phyloP scores from a whole-genome alignment of 2,113 vertebrate genomes.

The Chlorodrepanis virens region DNA sequence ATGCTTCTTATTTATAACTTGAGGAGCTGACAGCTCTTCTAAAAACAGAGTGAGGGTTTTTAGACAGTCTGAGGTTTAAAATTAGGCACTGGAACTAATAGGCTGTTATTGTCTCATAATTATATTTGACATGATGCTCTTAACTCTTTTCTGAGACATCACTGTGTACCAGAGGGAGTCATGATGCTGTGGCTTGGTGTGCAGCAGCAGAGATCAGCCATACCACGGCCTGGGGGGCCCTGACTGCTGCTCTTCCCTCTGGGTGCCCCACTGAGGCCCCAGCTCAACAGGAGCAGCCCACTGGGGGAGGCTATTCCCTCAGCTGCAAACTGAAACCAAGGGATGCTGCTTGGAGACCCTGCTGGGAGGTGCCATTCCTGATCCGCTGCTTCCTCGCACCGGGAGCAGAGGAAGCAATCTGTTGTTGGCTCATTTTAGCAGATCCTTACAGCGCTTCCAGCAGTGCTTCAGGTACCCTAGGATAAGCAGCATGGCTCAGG shows the following conservation, averaged over 20 bases:
- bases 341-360: neutral
- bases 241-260: neutral
- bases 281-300: neutral
- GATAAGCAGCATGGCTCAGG: neutral
- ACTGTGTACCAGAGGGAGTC: neutral
- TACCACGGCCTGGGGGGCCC: fast-evolving
- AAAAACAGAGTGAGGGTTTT: conserved; percentile 15
- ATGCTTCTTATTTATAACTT: conserved; percentile 22
- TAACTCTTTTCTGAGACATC: conserved; percentile 6
- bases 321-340: neutral
- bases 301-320: neutral
- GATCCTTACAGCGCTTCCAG: neutral
- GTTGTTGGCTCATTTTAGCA: neutral
- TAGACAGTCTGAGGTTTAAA: conserved; percentile 56
- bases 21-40: conserved; percentile 31
- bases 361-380: neutral
- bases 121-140: conserved; percentile 58
- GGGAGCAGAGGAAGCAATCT: neutral
- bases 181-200: neutral
- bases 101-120: conserved; percentile 67
- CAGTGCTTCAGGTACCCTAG: neutral
- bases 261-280: neutral
- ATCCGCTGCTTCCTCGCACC: neutral
- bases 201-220: neutral
- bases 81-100: conserved; percentile 67